phyloP scores from a whole-genome alignment of 2,113 vertebrate genomes.

The Pseudonaja textilis region DNA sequence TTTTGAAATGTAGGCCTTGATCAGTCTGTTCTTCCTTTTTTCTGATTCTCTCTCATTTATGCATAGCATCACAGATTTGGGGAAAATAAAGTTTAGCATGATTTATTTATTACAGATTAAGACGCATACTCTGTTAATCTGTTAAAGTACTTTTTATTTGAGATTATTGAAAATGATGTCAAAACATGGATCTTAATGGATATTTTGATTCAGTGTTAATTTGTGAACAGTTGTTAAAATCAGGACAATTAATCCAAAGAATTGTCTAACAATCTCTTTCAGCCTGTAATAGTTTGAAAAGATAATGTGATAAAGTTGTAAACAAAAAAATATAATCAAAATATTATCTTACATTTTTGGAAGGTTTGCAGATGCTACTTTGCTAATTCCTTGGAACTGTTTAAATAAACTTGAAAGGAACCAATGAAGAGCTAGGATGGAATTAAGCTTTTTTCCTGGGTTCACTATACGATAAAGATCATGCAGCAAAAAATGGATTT shows the following conservation, averaged over 20 bases:
- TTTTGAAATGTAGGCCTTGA: neutral
- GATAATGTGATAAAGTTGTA: slow-evolving; percentile 11
- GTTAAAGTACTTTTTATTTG: neutral
- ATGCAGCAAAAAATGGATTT: slow-evolving; percentile 54
- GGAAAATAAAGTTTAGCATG: neutral
- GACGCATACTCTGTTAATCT: neutral
- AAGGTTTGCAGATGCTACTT: slow-evolving; percentile 43
- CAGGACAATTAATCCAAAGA: neutral
- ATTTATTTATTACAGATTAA: neutral
- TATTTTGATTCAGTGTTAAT: neutral
- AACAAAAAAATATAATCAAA: neutral
- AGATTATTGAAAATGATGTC: neutral
- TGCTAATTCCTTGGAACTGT: slow-evolving; percentile 64
- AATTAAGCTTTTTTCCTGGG: slow-evolving; percentile 47
- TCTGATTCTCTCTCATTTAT: neutral
- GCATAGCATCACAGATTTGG: neutral
- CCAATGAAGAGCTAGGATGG: slow-evolving; percentile 57
- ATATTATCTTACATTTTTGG: slow-evolving; percentile 68
- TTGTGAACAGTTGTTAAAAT: neutral
- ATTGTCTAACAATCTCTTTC: neutral
- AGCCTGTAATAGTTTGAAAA: neutral
- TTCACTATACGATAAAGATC: slow-evolving; percentile 63
- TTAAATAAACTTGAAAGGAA: slow-evolving; percentile 69
- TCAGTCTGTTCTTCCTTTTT: neutral
- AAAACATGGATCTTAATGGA: neutral